Evolutionary conservation across 35 echinoderm and acorn worm genomes (phyloP), one percentile per base, ranked within the genome.

Genomic region (Apostichopus parvimensis): DNA sequence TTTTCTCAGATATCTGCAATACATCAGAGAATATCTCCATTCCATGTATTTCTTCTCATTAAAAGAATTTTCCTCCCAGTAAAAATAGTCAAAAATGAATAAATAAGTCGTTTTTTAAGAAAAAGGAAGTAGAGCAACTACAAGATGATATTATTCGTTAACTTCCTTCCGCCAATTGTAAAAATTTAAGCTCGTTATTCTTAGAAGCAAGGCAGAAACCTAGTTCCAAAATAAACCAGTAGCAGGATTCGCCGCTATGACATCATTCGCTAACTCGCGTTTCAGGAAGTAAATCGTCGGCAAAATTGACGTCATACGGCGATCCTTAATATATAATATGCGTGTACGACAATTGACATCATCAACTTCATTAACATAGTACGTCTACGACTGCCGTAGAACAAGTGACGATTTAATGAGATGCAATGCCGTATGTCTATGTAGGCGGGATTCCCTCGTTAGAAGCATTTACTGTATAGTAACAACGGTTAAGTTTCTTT

Each of bases 91-190:
- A 68, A 68, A 68, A 68, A 68, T 68, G 64, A 68, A 68, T 18
- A 68, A 68, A 18, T 14, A 68, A 68, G 9, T 11, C 64, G 18
- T 45, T 45, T 45, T 45, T 45, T 11, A 68, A 68, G 64, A 68
- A 68, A 68, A 68, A 68, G 18, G 64, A 18, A 68, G 11, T 14
- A 68, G 64, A 68, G 18, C 18, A 68, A 68, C 11, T 14, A 18
- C 64, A 68, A 68, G 64, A 11, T 13, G 12, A 68, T 68, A 68
- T 82, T 18, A 56, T 82, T 26, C 78, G 25, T 80, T 13, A 82
- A 82, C 79, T 82, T 82, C 79, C 79, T 82, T 82, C 79, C 79
- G 79, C 52, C 79, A 82, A 56, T 56, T n/a, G 24, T 80, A 80
- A 53, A 17, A 55, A 45, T 18, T n/a, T 53, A 54, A 82, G 79